Percentiles rank a stretch among this genome's conserved stretches.
These are phyloP conservation scores for Drosophila kanapiae DNA, from an alignment of 1,140 invertebrate genomes.

Conservation along the genomic window DNA sequence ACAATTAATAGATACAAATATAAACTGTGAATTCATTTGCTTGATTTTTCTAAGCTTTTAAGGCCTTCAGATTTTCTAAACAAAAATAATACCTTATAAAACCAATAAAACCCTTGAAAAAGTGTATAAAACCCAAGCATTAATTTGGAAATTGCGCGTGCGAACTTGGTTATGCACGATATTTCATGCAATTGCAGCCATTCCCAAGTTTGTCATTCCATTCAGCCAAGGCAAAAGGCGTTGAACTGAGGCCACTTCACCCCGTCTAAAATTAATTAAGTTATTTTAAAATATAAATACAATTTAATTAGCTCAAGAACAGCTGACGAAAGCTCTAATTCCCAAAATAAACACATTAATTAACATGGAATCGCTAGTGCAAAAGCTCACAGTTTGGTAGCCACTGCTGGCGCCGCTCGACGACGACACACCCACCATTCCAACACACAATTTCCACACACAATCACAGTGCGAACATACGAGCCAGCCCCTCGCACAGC, in stretches of 20 bases:
- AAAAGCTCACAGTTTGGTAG: slow-evolving; percentile 54
- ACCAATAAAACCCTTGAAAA: not conserved
- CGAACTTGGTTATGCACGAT: slow-evolving; percentile 68
- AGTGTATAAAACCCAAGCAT: slow-evolving; percentile 14
- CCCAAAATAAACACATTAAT: slow-evolving; percentile 12
- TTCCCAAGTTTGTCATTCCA: slow-evolving; percentile 30
- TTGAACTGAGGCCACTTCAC: slow-evolving; percentile 20
- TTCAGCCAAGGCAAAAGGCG: slow-evolving; percentile 15
- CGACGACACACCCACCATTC: slow-evolving; percentile 42
- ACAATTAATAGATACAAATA: not conserved
- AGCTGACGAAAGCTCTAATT: not conserved
- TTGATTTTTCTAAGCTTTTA: not conserved
- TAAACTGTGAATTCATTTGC: no score
- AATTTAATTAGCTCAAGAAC: slow-evolving; percentile 13
- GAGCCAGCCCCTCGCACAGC: slow-evolving; percentile 11
- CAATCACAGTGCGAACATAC: slow-evolving; percentile 5
- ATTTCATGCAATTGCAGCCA: slow-evolving; percentile 50
- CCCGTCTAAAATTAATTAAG: not conserved
- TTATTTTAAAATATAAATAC: slow-evolving; percentile 1
- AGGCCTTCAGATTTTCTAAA: no score
- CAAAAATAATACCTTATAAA: not conserved
- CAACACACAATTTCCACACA: slow-evolving; percentile 2
- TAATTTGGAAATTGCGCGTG: slow-evolving; percentile 69
- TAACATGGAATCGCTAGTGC: not conserved
- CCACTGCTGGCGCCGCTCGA: slow-evolving; percentile 5